A percentile compares a stretch with the other conserved stretches of the same genome.
Conservation (phyloP, 2,888 invertebrate genomes). For the Pristionchus mayeri region DNA sequence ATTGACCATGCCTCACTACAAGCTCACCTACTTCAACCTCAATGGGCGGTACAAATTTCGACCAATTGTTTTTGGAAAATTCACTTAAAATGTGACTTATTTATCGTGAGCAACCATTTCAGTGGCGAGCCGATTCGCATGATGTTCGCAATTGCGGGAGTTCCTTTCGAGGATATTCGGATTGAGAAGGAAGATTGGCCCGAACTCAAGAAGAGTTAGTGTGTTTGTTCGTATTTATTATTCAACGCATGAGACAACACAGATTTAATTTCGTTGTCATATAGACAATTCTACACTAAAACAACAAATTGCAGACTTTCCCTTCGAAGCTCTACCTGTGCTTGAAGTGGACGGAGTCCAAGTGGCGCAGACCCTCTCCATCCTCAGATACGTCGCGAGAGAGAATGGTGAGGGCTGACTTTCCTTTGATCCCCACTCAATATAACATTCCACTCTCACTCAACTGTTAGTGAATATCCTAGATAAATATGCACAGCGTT, state of each 20-base stretch:
- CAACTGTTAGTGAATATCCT: no score
- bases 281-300: not conserved
- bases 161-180: not conserved
- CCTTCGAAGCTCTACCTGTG: not conserved
- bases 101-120: not conserved
- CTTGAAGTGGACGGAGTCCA: conserved; percentile 24
- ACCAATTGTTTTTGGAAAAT: no score
- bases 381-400: conserved; percentile 18
- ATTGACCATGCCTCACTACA: not conserved
- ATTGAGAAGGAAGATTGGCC: not conserved
- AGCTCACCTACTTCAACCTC: conserved; percentile 5
- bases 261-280: not conserved
- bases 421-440: no score
- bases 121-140: conserved; percentile 39
- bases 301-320: not conserved
- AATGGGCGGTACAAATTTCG: not conserved
- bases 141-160: conserved; percentile 23
- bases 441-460: no score
- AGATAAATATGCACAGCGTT: no score
- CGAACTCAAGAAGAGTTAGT: not conserved
- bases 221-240: not conserved
- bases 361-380: conserved; percentile 11
- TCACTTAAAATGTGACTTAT: no score
- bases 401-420: conserved; percentile 8
- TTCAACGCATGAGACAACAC: no score